Conservation (phyloP, 1,140 invertebrate species). For the Delia radicum region DNA sequence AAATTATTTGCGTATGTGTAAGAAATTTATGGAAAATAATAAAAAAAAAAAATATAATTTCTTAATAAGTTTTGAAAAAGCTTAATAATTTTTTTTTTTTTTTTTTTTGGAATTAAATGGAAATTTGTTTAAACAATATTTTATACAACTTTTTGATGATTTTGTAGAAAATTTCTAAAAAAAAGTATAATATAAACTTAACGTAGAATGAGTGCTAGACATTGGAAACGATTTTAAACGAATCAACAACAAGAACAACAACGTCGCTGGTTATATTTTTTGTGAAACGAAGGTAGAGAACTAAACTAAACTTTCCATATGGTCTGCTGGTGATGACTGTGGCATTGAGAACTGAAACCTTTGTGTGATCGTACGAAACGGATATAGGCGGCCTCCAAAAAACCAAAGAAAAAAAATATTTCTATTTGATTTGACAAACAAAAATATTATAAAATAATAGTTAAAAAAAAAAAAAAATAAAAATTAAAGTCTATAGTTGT, state of each 20-base stretch:
- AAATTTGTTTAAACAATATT: not conserved
- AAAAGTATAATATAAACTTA: not conserved
- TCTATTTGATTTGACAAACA: no score
- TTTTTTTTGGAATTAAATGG: not conserved
- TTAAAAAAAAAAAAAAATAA: not conserved
- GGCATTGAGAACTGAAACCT: conserved; percentile 51
- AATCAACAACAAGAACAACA: conserved; percentile 1
- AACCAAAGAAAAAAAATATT: not conserved
- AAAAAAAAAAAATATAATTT: no score
- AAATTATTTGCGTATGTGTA: no score
- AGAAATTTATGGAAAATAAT: not conserved
- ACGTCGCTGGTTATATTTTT: conserved; percentile 19
- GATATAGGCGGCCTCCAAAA: conserved; percentile 18
- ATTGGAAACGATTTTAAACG: conserved; percentile 24
- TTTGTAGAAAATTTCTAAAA: not conserved
- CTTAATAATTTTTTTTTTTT: no score
- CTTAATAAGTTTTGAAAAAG: no score
- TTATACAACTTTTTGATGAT: not conserved
- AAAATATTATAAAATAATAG: not conserved
- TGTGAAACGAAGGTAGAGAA: conserved; percentile 32
- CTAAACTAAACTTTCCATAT: conserved; percentile 48
- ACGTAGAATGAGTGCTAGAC: not conserved
- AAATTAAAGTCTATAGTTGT: not conserved
- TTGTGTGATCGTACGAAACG: conserved; percentile 45
- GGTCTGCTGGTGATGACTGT: conserved; percentile 37